Conservation (phyloP, 2,113 vertebrate genomes). For the Elephas maximus region DNA sequence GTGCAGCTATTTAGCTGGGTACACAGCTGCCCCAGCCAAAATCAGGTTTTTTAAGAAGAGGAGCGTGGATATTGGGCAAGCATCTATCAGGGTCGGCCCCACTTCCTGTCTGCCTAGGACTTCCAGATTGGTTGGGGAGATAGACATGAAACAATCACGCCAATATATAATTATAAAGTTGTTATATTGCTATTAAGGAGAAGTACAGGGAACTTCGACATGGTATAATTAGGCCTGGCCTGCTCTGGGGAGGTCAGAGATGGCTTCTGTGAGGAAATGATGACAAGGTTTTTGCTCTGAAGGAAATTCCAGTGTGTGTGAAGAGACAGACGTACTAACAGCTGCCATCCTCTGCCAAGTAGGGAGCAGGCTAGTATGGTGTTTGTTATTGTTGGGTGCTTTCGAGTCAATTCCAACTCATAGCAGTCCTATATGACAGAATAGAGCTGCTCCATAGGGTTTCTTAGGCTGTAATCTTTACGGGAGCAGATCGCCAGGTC, state of each 20-base stretch:
- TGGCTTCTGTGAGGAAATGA: slow-evolving; percentile 33
- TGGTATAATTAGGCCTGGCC: background rate
- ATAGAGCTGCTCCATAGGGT: background rate
- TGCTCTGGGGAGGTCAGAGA: background rate
- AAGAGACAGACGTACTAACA: background rate
- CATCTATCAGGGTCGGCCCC: background rate
- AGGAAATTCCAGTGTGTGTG: slow-evolving; percentile 32
- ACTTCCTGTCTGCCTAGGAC: background rate
- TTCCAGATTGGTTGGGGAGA: background rate
- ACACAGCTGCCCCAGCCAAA: background rate
- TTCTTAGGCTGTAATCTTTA: background rate
- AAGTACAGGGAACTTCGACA: background rate
- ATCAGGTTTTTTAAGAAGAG: background rate
- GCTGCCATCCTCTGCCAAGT: background rate
- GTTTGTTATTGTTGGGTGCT: background rate
- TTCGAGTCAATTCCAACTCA: background rate
- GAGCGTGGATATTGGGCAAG: background rate
- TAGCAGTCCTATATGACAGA: too few relatives aligned
- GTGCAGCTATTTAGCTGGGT: background rate
- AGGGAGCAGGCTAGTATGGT: background rate
- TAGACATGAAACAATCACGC: background rate
- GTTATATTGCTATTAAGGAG: background rate
- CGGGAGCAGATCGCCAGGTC: background rate
- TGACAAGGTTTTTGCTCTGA: background rate
- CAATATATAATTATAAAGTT: background rate